These are phyloP conservation scores for Phrynocephalus versicolor DNA, from an alignment of 2,113 vertebrate genomes.

Conservation along the genomic window DNA sequence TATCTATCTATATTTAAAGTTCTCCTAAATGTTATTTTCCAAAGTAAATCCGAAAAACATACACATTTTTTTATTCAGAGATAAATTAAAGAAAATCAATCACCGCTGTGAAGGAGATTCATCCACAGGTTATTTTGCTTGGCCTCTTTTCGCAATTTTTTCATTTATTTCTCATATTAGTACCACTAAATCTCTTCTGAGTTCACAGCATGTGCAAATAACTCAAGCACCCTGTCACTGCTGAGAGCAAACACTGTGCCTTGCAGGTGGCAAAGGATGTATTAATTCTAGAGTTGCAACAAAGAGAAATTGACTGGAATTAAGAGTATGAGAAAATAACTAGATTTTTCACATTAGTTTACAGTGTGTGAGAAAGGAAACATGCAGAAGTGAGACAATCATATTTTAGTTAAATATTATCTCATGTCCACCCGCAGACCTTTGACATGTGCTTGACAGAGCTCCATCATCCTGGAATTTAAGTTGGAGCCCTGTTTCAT, in stretches of 20 bases:
- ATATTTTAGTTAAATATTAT: not conserved
- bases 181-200: constrained; percentile 38
- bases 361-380: not conserved
- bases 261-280: constrained; percentile 31
- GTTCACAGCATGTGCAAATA: constrained; percentile 11
- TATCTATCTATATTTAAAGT: no score
- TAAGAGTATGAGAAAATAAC: not conserved
- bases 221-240: constrained; percentile 22
- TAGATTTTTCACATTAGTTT: not conserved
- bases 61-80: not conserved
- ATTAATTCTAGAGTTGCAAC: constrained; percentile 24
- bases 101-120: not conserved
- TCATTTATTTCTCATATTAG: constrained; percentile 32
- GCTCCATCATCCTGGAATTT: not conserved
- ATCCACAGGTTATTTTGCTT: not conserved
- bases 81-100: constrained; percentile 28
- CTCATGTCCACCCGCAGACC: not conserved
- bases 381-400: not conserved
- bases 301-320: constrained; percentile 17
- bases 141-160: constrained; percentile 17
- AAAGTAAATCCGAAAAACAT: not conserved
- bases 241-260: constrained; percentile 21
- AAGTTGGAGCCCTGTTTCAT: not conserved
- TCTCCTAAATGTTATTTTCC: constrained; percentile 5
- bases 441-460: not conserved